Conservation (phyloP, 2,113 vertebrate genomes). For the Ciconia boyciana region DNA sequence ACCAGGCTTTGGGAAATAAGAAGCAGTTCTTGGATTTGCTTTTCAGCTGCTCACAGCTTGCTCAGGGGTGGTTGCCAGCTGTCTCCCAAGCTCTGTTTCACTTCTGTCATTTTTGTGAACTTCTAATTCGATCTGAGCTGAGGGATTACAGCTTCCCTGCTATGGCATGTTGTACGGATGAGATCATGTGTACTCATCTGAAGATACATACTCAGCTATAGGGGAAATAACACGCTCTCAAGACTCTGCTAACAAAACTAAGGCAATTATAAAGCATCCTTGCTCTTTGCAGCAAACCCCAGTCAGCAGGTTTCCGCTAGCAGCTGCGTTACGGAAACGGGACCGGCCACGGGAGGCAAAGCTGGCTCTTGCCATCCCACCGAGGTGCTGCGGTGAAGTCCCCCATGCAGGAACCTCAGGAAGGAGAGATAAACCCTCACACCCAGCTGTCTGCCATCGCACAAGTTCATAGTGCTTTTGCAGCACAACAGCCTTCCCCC, state of each 20-base stretch:
- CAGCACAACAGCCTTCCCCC: background rate
- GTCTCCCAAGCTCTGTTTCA: background rate
- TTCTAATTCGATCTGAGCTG: background rate
- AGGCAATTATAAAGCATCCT: background rate
- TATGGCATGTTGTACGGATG: accelerated
- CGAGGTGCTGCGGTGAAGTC: background rate
- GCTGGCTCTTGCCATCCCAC: background rate
- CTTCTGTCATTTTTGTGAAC: background rate
- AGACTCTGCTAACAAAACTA: background rate
- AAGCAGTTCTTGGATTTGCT: background rate
- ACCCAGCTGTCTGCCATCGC: background rate
- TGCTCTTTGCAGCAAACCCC: background rate
- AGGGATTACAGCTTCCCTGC: background rate
- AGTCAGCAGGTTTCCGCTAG: background rate
- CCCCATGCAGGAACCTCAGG: background rate
- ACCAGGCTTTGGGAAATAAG: accelerated
- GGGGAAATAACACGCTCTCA: accelerated
- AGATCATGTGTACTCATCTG: background rate
- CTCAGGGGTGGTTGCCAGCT: background rate
- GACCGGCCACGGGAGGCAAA: background rate
- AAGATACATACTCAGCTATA: background rate
- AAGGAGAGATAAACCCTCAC: background rate
- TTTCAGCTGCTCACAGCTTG: background rate
- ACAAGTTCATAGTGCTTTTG: accelerated
- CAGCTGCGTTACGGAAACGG: background rate